A percentile compares a stretch with the other conserved stretches of the same genome.
phyloP scores from a whole-genome alignment of 2,797 vertebrate genomes.

The Danio kyathit region DNA sequence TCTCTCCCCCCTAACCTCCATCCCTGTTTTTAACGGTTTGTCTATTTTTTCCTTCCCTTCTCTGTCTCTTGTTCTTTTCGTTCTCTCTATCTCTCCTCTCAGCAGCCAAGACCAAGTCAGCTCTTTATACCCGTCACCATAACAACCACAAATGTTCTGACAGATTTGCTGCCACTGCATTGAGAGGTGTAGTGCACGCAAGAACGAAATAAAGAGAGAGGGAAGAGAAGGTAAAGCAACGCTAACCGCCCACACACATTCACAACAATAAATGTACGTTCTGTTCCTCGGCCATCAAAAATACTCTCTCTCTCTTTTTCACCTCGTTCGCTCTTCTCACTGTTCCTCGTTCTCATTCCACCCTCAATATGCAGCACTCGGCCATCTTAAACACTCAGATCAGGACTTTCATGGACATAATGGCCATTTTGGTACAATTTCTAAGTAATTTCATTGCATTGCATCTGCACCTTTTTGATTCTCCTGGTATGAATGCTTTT shows the following conservation, averaged over 20 bases:
- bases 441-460: neutral
- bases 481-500: neutral
- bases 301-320: conserved; percentile 60
- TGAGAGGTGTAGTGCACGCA: conserved; percentile 76
- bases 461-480: neutral
- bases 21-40: conserved; percentile 7
- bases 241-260: conserved; percentile 72
- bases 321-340: conserved; percentile 56
- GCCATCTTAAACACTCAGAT: conserved; percentile 53
- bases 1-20: neutral
- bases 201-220: conserved; percentile 60
- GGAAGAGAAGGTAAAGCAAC: conserved; percentile 59
- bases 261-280: conserved; percentile 77
- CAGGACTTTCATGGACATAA: neutral
- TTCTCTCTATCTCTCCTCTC: conserved; percentile 56
- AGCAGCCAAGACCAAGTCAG: conserved; percentile 73
- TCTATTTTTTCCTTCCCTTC: conserved; percentile 29
- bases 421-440: neutral
- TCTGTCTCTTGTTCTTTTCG: conserved; percentile 63
- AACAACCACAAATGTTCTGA: conserved; percentile 87
- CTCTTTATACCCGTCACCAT: conserved; percentile 84
- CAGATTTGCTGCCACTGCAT: conserved; percentile 83
- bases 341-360: conserved; percentile 57
- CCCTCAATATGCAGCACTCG: conserved; percentile 5
- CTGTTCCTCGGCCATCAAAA: conserved; percentile 77